Base-by-base conservation (phyloP, 2,888 invertebrate species). In the Loripinus fragilis region DNA sequence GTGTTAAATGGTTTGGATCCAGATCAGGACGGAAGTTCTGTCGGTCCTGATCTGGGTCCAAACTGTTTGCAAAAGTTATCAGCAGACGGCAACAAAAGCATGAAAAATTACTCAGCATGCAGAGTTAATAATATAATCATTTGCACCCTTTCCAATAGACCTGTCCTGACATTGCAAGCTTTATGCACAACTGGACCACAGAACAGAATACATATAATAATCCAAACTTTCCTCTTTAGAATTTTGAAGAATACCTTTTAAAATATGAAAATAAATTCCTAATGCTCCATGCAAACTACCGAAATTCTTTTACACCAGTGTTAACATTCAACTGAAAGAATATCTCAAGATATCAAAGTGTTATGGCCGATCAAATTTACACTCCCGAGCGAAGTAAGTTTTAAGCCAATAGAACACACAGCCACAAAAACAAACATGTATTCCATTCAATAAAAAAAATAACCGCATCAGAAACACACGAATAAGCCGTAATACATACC, bases 281-380 rank as follows among this genome's bases (percentile, higher is more conserved):
- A 33, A 60, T 28, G 12, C 15, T 17, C 33, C 28, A 25, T 2
- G n/a, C n/a, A n/a, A n/a, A n/a, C 7, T 2, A 20, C 2, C 3
- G 28, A 28, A 28, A 28, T 60, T 60, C 12, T 52, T 60, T 33
- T 33, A 10, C 33, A 60, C 60, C 12, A 30, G 12, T 33, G n/a
- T 60, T 60, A 33, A 60, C 60, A 60, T 30, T 60, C 33, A 33
- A 60, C 30, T 60, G 60, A 60, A 60, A 15, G 60, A 28, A 60
- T 60, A 60, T 28, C 28, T 60, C 12, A 55, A 28, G 25, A 55
- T 55, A 55, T 55, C 55, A 20, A 60, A 23, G 60, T 60, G 28
- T 30, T 60, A n/a, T 60, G 23, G 60, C 60, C 17, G 60, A 60
- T 60, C 25, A 60, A 30, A 23, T 60, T 33, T 60, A 60, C 60